Evolutionary conservation across 1,140 invertebrate species (phyloP).

Genomic region (Ceratitis capitata): DNA sequence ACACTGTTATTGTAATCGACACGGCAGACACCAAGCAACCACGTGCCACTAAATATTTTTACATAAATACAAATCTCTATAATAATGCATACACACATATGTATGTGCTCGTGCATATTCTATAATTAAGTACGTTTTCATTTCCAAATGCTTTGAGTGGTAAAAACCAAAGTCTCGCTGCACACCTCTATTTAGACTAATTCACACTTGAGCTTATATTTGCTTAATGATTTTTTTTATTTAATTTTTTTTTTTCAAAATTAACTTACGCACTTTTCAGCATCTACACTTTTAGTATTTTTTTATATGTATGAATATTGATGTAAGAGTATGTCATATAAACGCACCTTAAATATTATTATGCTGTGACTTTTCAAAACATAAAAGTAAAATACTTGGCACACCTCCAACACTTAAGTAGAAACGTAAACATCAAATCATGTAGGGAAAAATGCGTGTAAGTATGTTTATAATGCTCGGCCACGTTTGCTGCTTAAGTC

Average conservation of each 20-base stretch:
- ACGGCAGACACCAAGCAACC: no score
- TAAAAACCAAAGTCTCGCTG: background rate
- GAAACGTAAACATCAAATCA: background rate
- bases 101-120: no score
- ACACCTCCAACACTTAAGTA: conserved; percentile 9
- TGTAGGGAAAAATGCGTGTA: background rate
- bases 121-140: no score
- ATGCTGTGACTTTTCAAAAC: background rate
- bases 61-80: no score
- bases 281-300: background rate
- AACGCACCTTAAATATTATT: conserved; percentile 1
- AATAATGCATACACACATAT: background rate
- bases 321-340: background rate
- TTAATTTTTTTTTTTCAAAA: no score
- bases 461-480: background rate
- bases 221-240: background rate
- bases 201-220: background rate
- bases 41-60: no score
- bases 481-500: background rate
- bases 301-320: background rate
- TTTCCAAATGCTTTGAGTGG: background rate
- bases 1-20: no score
- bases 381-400: conserved; percentile 13
- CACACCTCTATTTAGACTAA: background rate
- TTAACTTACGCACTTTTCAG: background rate